Base-by-base conservation (phyloP, 2,113 vertebrate species). In the Synchiropus splendidus region DNA sequence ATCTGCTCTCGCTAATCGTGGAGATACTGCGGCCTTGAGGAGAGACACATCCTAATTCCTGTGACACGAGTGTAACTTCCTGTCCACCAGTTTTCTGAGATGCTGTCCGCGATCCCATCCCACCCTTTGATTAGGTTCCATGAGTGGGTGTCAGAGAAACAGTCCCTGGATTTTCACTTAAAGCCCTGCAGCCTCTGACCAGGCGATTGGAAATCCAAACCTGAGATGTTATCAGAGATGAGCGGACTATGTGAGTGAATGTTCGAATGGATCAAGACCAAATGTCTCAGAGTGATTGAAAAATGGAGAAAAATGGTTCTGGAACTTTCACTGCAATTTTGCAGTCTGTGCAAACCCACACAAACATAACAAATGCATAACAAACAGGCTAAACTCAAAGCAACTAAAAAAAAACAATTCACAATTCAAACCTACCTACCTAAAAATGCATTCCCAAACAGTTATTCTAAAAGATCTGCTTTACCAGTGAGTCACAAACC, bases 31-130 rank as follows among this genome's bases (percentile, higher is more conserved):
- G 40, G 66, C 44, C 57, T 55, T 1, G 21, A n/a, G 13, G 54
- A 40, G 70, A 72, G 75, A 78, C 79, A 78, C 72, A 79, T 78
- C 75, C 71, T 64, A 78, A 78, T 80, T 82, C 77, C 73, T 72
- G 77, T 80, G 73, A 80, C 77, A 82, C 52, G 75, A 54, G 51
- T 58, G 34, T 70, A 64, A 70, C 71, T 78, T 82, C 73, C 79
- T 75, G 71, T 73, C 54, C 39, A 43, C 58, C 57, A 13, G 61
- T 61, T 71, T 80, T 69, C 54, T 38, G 53, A 65, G 36, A 72
- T 3, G 9, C 55, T 38, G 10, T 21, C 16, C 1, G 12, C 16
- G 11, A 2, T 17, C 2, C 2, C 6, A 5, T 12, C 11, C 6
- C 31, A 6, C 61, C 51, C 43, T 42, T 57, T 78, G 75, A 77